Percentiles rank a stretch among this genome's conserved stretches.
Evolutionary conservation across 2,113 vertebrate species (phyloP).

Genomic region (Otolemur garnettii): DNA sequence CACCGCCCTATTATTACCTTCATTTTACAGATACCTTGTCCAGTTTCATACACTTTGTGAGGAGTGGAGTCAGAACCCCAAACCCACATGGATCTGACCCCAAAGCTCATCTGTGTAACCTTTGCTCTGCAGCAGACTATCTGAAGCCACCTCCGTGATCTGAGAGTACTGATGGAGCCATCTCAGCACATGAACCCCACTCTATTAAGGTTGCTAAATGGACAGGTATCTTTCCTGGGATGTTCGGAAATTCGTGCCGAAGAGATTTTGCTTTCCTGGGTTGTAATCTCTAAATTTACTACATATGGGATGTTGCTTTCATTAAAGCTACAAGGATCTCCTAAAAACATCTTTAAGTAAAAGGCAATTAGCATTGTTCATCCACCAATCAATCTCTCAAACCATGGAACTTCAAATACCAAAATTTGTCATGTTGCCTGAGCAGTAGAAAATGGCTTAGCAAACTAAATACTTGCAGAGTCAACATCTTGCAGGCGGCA

Average conservation of each 20-base stretch:
- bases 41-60: background rate
- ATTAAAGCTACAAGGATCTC: background rate
- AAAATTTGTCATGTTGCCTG: background rate
- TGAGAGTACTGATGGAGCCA: background rate
- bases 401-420: conserved; percentile 43
- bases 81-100: background rate
- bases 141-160: background rate
- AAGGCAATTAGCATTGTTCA: conserved; percentile 35
- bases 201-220: background rate
- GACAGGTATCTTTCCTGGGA: background rate
- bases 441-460: background rate
- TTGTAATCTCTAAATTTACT: background rate
- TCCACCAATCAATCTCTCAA: background rate
- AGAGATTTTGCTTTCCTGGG: conserved; percentile 41
- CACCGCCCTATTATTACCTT: background rate
- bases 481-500: background rate
- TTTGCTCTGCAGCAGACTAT: background rate
- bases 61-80: background rate
- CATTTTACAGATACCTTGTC: background rate
- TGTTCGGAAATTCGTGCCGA: background rate
- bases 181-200: background rate
- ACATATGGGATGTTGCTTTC: conserved; percentile 27
- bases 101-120: background rate
- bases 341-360: conserved; percentile 31
- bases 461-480: background rate